Base-by-base conservation (phyloP, 2,113 vertebrate species). In the Vulpes lagopus region DNA sequence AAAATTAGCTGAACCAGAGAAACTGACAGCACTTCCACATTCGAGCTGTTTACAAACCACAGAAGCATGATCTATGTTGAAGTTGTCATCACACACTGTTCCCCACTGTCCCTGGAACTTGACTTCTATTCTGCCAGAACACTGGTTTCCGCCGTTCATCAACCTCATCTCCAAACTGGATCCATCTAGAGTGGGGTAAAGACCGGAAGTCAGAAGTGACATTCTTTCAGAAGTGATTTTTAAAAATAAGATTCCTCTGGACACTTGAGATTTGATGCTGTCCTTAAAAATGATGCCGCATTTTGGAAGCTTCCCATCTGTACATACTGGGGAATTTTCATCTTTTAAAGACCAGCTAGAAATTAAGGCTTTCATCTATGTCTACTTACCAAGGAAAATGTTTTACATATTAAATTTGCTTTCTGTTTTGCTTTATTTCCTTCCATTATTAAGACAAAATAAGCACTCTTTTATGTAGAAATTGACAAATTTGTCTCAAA, bases 31-130 rank as follows among this genome's bases (percentile, higher is more conserved):
- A 97, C 8, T 89, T 97, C 98, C 99, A 22, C 99, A 99, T 27
- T 4, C 76, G 2, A 98, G 43, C 0, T 98, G 98, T 92, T 89
- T 98, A 85, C 99, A 99, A 23, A 98, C 97, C 90, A 99, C 99
- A 22, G 97, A 96, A 76, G 98, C 98, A 20, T 98, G 98, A n/a
- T 91, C 2, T 15, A 78, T 95, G 79, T 93, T 97, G 98, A 99
- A 99, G 69, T 97, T 93, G 32, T 98, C 97, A 17, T 99, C 99
- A 15, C 99, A 99, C 55, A 98, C 98, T 0, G 99, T 99, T 71
- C 99, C 99, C 98, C 99, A 99, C 71, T 86, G 3, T 64, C 97
- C 98, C 2, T 98, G 9, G 19, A 98, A 98, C 86, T 98, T 98
- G 84, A 99, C 1, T 74, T 99, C 99, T 95, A 99, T 94, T 98